Percentiles rank a stretch among this genome's conserved stretches.
Conservation (phyloP, 2,113 vertebrate species). For the Scomber scombrus region DNA sequence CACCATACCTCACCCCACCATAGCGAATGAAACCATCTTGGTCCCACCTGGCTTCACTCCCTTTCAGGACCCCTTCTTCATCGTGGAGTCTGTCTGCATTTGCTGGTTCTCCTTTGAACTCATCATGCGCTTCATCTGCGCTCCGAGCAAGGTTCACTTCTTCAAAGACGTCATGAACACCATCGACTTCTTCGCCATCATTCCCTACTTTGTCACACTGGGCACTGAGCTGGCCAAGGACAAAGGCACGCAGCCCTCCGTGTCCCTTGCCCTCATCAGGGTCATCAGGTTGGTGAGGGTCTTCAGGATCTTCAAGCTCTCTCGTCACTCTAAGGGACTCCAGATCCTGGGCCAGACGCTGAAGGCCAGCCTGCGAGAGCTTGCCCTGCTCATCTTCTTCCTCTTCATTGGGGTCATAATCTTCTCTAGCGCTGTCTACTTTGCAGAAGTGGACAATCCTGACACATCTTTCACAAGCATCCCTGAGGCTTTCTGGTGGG, state of each 20-base stretch:
- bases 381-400: conserved; percentile 96
- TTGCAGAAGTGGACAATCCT: conserved; percentile 90
- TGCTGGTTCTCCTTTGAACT: conserved; percentile 95
- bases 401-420: conserved; percentile 95
- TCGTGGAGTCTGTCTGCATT: conserved; percentile 93
- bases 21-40: conserved; percentile 65
- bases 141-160: conserved; percentile 90
- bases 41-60: conserved; percentile 48
- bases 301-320: conserved; percentile 95
- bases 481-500: conserved; percentile 96
- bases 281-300: conserved; percentile 90
- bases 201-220: conserved; percentile 92
- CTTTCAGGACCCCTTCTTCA: conserved; percentile 92
- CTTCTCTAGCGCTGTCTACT: conserved; percentile 94
- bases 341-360: conserved; percentile 94
- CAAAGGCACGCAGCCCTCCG: conserved; percentile 86
- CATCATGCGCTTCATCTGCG: conserved; percentile 85
- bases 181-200: conserved; percentile 94
- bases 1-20: conserved; percentile 49
- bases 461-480: conserved; percentile 92
- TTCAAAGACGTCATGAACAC: conserved; percentile 96
- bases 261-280: conserved; percentile 91
- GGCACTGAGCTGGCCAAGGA: conserved; percentile 91
- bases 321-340: conserved; percentile 92
- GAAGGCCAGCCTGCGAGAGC: conserved; percentile 92